Percentiles rank a stretch among this genome's conserved stretches.
phyloP scores from a whole-genome alignment of 2,888 invertebrate genomes.

The Agrotis exclamationis region DNA sequence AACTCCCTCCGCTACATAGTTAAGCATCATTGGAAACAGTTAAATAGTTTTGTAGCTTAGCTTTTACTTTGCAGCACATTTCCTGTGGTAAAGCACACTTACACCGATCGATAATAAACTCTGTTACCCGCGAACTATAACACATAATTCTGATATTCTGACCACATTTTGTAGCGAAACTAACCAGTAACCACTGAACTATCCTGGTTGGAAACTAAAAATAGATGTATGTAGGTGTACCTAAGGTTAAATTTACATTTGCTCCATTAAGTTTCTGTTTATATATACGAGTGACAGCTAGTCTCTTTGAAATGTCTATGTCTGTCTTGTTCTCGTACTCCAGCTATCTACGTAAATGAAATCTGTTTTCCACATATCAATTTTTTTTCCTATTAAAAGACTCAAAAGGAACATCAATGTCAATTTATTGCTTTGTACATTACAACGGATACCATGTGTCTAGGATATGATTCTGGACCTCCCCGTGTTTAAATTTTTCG shows the following conservation, averaged over 20 bases:
- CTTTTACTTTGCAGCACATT: no score
- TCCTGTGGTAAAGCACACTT: no score
- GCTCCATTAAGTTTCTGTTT: background rate
- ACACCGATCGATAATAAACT: no score
- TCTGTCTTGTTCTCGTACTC: background rate
- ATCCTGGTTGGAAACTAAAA: no score
- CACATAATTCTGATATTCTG: background rate
- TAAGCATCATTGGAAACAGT: no score
- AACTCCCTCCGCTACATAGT: no score
- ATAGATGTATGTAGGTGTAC: background rate
- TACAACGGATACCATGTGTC: no score
- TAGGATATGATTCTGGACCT: no score
- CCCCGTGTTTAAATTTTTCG: no score
- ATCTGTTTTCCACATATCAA: slow-evolving; percentile 1
- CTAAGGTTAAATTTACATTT: background rate
- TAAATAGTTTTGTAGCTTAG: no score
- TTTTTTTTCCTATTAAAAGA: background rate
- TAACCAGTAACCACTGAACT: no score
- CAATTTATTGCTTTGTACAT: background rate
- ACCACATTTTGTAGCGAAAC: background rate
- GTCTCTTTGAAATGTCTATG: background rate
- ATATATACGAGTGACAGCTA: background rate
- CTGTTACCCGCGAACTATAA: no score
- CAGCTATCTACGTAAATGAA: background rate
- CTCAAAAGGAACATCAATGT: slow-evolving; percentile 7